phyloP scores from a whole-genome alignment of 2,797 vertebrate species.

The Podarcis lilfordi region DNA sequence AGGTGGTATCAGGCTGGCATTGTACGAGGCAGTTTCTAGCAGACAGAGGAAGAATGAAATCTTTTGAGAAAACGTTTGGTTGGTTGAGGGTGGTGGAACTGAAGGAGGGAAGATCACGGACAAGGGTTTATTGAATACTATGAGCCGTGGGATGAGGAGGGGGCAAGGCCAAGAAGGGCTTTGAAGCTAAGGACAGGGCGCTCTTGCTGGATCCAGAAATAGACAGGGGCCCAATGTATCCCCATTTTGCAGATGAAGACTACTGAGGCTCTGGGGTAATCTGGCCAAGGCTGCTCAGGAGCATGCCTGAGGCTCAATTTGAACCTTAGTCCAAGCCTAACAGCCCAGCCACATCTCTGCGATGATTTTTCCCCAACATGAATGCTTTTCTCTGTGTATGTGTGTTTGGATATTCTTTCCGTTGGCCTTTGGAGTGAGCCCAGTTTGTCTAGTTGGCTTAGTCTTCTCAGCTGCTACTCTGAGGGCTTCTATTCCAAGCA shows the following conservation, averaged over 20 bases:
- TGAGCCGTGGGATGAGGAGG: not conserved
- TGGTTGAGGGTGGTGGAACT: not conserved
- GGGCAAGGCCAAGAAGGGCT: not conserved
- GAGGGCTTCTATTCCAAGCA: not conserved
- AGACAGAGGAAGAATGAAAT: too few relatives aligned
- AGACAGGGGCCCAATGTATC: too few relatives aligned
- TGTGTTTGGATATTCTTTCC: not conserved
- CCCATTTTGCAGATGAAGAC: not conserved
- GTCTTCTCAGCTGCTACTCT: not conserved
- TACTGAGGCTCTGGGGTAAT: not conserved
- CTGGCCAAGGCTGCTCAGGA: not conserved
- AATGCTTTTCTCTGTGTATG: not conserved
- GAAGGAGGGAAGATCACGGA: not conserved
- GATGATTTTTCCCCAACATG: not conserved
- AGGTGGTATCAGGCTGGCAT: not conserved
- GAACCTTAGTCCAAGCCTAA: not conserved
- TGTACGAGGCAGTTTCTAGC: not conserved
- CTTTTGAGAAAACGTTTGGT: not conserved
- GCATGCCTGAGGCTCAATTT: not conserved
- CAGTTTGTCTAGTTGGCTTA: not conserved
- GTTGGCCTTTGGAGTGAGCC: not conserved
- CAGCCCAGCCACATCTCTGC: not conserved
- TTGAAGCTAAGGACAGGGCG: not conserved
- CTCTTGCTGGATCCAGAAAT: not conserved
- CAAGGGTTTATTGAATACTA: too few relatives aligned